Evolutionary conservation across 2,113 vertebrate species (phyloP), one percentile per base, ranked within the genome.

Genomic region (Gulo gulo): DNA sequence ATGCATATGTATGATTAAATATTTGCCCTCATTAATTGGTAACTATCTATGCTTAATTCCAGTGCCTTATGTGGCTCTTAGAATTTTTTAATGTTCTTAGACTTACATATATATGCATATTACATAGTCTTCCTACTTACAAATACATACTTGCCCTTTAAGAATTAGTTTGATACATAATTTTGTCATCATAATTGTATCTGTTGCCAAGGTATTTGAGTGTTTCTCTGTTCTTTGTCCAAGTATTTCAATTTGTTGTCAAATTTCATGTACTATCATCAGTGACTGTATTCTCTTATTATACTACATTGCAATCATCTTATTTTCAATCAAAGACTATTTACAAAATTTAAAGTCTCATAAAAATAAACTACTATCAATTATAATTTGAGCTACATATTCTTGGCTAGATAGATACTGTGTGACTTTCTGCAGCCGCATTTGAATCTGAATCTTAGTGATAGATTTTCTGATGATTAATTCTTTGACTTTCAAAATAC

Each of bases 201-300:
- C 13, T 31, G 10, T 87, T 94, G 50, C 57, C 29, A 76, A 69
- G 50, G 50, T 82, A 67, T 52, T 69, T 82, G 42, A 90, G 8
- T 65, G 23, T 50, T 76, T 86, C 78, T 90, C 23, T 90, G 34
- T 65, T 87, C 59, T 81, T 93, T 74, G 61, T 89, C 23, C 63
- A 65, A 57, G n/a, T 90, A 86, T 88, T 91, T 96, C 18, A 69
- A 5, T 95, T 88, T 95, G 71, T 89, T 92, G 57, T 88, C n/a
- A 87, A 59, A 36, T 82, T 95, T 91, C 39, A 83, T 69, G 50
- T 93, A 12, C 39, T 71, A 39, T 89, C 71, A 73, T 94, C 42
- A 59, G 6, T 76, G n/a, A 89, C 8, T 63, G 7, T 88, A 79
- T 89, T 88, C 23, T 10, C 39, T 79, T 79, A 45, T 85, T 94